Base-by-base conservation (phyloP, 1,140 invertebrate species). In the Brachionus asplanchnoidis region DNA sequence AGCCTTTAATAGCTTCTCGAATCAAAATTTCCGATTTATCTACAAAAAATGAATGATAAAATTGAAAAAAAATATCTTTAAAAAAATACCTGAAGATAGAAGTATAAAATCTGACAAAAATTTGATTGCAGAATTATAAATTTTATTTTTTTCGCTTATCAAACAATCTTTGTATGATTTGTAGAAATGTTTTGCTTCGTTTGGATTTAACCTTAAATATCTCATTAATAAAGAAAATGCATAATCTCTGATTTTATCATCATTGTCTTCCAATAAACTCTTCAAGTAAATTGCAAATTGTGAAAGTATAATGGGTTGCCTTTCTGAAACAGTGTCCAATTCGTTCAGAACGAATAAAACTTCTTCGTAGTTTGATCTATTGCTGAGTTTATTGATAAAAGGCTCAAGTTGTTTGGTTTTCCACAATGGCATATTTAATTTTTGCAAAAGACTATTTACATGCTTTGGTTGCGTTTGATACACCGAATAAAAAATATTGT, bases 361-460 rank as follows among this genome's bases (percentile, higher is more conserved):
- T 23, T 68, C 53, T 60, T 82, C 79, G n/a, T 42, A 82, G 44
- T 82, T 68, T 26, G 36, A 44, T 42, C 79, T 26, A 65, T 82
- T 82, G 6, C 36, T 28, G 8, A 82, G 32, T n/a, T 82, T 82
- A 23, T 68, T 82, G n/a, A 82, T 60, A 40, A 82, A 82, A 6
- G 79, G 79, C 23, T 82, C 79, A 28, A 82, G 53, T 46, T 82
- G 79, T 42, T 82, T 82, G 3, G 79, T 44, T 44, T 53, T 26
- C 79, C 50, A 65, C 32, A 82, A 26, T 17, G 79, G 40, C 26
- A 65, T 65, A 23, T 60, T 65, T 20, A 68, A 68, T 68, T 82
- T 82, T 44, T 82, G 53, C 26, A 56, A 65, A 17, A 82, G 26
- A 82, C 40, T 82, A 68, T 82, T 82, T 42, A 82, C 79, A 60